These are phyloP conservation scores for Actias luna DNA, from an alignment of 2,888 invertebrate genomes.

Conservation along the genomic window DNA sequence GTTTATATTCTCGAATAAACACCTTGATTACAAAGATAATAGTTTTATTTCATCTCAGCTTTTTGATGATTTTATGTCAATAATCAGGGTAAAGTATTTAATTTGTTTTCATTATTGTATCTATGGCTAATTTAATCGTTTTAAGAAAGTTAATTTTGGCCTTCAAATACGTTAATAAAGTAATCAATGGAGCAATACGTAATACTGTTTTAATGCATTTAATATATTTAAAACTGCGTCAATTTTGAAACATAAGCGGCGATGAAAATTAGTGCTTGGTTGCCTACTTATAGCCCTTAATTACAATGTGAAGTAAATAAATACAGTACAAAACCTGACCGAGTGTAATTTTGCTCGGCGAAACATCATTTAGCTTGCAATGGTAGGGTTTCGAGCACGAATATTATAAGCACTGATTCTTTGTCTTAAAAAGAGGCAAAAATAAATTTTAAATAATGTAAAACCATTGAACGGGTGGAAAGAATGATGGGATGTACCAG, in stretches of 20 bases:
- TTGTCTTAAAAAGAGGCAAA: constrained; percentile 70
- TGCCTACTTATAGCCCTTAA: constrained; percentile 77
- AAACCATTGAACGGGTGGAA: constrained; percentile 72
- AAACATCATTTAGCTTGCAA: constrained; percentile 73
- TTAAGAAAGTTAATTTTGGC: not conserved
- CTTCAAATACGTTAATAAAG: not conserved
- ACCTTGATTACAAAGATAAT: constrained; percentile 35
- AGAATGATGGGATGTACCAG: constrained; percentile 66
- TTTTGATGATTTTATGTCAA: constrained; percentile 26
- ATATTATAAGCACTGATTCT: constrained; percentile 66
- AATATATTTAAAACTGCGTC: constrained; percentile 56
- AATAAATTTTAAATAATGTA: constrained; percentile 73
- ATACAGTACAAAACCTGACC: constrained; percentile 65
- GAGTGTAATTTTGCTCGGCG: constrained; percentile 76
- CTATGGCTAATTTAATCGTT: not conserved
- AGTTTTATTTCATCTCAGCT: constrained; percentile 31
- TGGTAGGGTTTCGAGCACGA: constrained; percentile 59
- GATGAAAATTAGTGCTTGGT: constrained; percentile 64
- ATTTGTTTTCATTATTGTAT: not conserved
- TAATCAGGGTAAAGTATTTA: constrained; percentile 17
- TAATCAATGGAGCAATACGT: constrained; percentile 43
- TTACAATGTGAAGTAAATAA: constrained; percentile 80
- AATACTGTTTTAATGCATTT: constrained; percentile 41
- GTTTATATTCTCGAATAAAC: constrained; percentile 35
- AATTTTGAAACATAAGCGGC: constrained; percentile 61